Evolutionary conservation across 2,888 invertebrate species (phyloP).

Genomic region (Sinohyriopsis cumingii): DNA sequence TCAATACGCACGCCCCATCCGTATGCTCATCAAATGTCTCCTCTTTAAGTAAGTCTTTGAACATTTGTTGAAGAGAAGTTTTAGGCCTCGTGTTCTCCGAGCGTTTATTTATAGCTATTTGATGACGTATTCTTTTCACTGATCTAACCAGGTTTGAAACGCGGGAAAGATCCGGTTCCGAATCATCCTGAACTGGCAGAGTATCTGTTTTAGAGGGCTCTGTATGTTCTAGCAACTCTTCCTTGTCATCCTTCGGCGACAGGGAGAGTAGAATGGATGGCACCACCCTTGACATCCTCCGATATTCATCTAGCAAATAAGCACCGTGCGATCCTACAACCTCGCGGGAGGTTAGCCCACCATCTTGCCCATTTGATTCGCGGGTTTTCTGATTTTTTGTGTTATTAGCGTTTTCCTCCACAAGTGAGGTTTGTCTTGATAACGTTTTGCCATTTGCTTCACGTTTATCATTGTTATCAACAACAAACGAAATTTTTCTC

Average conservation of each 20-base stretch:
- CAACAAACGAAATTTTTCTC: too few species aligned
- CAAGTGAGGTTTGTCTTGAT: too few species aligned
- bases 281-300: slow-evolving; percentile 51
- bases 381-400: too few species aligned
- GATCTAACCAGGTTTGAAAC: slow-evolving; percentile 42
- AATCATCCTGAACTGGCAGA: slow-evolving; percentile 1
- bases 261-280: slow-evolving; percentile 48
- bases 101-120: slow-evolving; percentile 43
- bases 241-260: slow-evolving; percentile 33
- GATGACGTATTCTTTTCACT: slow-evolving; percentile 43
- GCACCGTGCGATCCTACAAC: slow-evolving; percentile 36
- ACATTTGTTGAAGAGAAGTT: slow-evolving; percentile 41
- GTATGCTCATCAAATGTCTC: slow-evolving; percentile 34
- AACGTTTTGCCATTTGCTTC: too few species aligned
- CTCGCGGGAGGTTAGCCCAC: neutral
- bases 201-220: slow-evolving; percentile 14
- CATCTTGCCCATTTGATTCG: too few species aligned
- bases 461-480: too few species aligned
- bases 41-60: slow-evolving; percentile 33
- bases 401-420: too few species aligned
- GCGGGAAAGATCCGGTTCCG: slow-evolving; percentile 43
- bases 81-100: slow-evolving; percentile 35
- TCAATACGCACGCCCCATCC: slow-evolving; percentile 44
- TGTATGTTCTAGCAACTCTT: slow-evolving; percentile 14
- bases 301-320: slow-evolving; percentile 51